phyloP scores from a whole-genome alignment of 1,140 invertebrate genomes.

The Pogonomyrmex barbatus region DNA sequence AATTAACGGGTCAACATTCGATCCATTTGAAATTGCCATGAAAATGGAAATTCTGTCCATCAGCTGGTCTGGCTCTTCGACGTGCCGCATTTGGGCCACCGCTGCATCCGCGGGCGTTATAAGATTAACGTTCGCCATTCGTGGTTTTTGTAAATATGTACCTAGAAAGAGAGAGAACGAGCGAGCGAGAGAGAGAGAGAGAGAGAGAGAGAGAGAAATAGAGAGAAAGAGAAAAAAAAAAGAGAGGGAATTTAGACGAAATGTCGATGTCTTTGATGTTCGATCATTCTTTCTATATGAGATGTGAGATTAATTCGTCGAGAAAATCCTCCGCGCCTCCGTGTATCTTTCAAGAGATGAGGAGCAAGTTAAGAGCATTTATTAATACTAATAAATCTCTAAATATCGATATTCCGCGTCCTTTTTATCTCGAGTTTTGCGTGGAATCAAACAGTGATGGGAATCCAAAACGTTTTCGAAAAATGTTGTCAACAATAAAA shows the following conservation, averaged over 20 bases:
- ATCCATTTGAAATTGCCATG: constrained; percentile 36
- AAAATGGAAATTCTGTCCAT: constrained; percentile 58
- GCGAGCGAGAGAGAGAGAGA: neutral
- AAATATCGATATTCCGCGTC: constrained; percentile 26
- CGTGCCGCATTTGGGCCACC: constrained; percentile 21
- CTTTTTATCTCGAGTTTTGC: constrained; percentile 30
- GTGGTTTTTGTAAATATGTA: constrained; percentile 51
- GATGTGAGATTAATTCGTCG: constrained; percentile 23
- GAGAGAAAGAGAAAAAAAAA: neutral
- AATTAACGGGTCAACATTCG: constrained; percentile 32
- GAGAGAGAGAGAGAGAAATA: neutral
- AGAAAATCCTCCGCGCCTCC: neutral
- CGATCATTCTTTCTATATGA: constrained; percentile 20
- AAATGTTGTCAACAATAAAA: neutral
- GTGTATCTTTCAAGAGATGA: neutral
- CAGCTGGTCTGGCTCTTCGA: constrained; percentile 41
- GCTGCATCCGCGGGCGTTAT: constrained; percentile 20
- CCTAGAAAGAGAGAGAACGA: neutral
- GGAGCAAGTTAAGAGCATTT: neutral
- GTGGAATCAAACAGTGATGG: constrained; percentile 29
- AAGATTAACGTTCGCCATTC: constrained; percentile 13
- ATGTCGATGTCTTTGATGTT: constrained; percentile 28
- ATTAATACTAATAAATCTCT: constrained; percentile 26
- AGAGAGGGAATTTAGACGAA: constrained; percentile 8
- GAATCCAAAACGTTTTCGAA: constrained; percentile 30